phyloP scores from a whole-genome alignment of 1,140 invertebrate species.

The Drosophila baimaii region DNA sequence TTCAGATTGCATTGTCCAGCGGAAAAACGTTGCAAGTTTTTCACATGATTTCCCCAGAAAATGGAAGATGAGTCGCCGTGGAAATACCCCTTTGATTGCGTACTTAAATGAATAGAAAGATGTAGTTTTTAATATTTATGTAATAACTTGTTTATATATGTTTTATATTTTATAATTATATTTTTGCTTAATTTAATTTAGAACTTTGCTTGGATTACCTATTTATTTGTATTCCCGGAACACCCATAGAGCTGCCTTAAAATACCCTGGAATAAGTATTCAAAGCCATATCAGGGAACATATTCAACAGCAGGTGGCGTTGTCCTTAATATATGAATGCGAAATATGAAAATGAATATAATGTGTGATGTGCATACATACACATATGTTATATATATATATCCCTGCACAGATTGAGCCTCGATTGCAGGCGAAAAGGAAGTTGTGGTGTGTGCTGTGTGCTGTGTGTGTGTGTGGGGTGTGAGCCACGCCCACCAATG shows the following conservation, averaged over 20 bases:
- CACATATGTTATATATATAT: not conserved
- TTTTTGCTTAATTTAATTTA: too few relatives aligned
- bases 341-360: conserved; percentile 47
- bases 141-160: not conserved
- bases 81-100: not conserved
- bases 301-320: conserved; percentile 35
- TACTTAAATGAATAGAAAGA: too few relatives aligned
- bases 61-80: not conserved
- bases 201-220: too few relatives aligned
- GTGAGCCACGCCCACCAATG: not conserved
- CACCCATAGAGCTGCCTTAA: not conserved
- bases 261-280: not conserved
- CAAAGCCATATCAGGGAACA: not conserved
- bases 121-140: too few relatives aligned
- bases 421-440: conserved; percentile 36
- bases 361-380: conserved; percentile 35
- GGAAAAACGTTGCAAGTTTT: conserved; percentile 5
- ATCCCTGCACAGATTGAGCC: conserved; percentile 37
- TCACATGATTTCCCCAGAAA: not conserved
- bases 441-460: conserved; percentile 1
- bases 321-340: conserved; percentile 42
- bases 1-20: conserved; percentile 17
- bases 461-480: not conserved
- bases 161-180: too few relatives aligned
- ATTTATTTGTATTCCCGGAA: too few relatives aligned